These are phyloP conservation scores for Polydesmus complanatus DNA, from an alignment of 2,888 invertebrate genomes.

Conservation along the genomic window DNA sequence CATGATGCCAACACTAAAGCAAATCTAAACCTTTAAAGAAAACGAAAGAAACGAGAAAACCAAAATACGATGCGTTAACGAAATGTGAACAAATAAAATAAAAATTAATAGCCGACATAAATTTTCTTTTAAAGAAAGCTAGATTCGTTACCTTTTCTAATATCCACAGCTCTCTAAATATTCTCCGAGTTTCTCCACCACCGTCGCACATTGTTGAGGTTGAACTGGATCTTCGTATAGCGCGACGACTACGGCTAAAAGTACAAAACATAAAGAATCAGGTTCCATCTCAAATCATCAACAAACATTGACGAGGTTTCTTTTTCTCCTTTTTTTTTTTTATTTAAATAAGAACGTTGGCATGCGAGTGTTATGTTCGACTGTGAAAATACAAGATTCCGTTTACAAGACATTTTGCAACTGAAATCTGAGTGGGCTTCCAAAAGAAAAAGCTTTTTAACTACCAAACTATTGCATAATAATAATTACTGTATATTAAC, in stretches of 20 bases:
- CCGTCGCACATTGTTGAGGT: conserved; percentile 90
- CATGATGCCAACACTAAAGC: not conserved
- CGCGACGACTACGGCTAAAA: conserved; percentile 73
- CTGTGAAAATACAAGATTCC: no score
- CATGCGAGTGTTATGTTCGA: no score
- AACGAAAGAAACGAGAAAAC: not conserved
- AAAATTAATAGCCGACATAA: not conserved
- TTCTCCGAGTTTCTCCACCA: conserved; percentile 93
- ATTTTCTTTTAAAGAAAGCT: not conserved
- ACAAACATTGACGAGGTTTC: no score
- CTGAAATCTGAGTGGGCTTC: no score
- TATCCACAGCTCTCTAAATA: conserved; percentile 93
- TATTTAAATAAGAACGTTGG: no score
- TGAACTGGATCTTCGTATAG: conserved; percentile 92
- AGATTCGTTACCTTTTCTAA: conserved; percentile 39
- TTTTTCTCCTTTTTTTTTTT: no score
- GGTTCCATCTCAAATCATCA: not conserved
- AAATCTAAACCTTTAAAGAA: not conserved
- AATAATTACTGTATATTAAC: no score
- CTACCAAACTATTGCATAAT: no score
- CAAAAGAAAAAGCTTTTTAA: no score
- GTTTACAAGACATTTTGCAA: no score
- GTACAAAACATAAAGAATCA: conserved; percentile 1
- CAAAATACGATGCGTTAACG: not conserved
- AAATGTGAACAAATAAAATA: not conserved